A percentile compares a stretch with the other conserved stretches of the same genome.
These are phyloP conservation scores for Manis javanica DNA, from an alignment of 2,797 vertebrate genomes.

Conservation along the genomic window DNA sequence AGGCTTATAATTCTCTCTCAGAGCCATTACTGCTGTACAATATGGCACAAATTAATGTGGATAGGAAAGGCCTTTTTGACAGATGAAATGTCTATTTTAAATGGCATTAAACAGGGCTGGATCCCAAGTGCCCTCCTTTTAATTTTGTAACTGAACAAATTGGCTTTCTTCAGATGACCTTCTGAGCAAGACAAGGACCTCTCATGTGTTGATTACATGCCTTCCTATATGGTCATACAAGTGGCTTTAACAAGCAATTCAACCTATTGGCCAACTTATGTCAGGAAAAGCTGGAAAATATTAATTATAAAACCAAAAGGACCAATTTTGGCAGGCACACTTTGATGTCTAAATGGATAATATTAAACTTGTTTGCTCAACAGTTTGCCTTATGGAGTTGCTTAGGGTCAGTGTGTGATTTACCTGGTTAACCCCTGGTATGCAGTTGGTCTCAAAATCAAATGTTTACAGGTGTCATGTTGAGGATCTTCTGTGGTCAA, in stretches of 20 bases:
- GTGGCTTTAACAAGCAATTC: slow-evolving; percentile 55
- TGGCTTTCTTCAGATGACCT: slow-evolving; percentile 32
- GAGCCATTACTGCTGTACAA: slow-evolving; percentile 67
- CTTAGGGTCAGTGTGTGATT: not conserved
- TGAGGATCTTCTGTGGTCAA: not conserved
- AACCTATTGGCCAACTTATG: slow-evolving; percentile 11
- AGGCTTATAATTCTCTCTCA: slow-evolving; percentile 63
- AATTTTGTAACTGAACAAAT: slow-evolving; percentile 66
- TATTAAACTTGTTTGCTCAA: not conserved
- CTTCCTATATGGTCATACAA: not conserved
- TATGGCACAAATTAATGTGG: slow-evolving; percentile 74
- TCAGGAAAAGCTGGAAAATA: slow-evolving; percentile 47
- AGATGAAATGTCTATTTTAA: slow-evolving; percentile 73
- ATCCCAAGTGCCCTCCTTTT: slow-evolving; percentile 42
- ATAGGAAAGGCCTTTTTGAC: slow-evolving; percentile 77
- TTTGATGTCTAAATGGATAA: slow-evolving; percentile 42
- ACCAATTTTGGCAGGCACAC: slow-evolving; percentile 27
- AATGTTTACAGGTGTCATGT: not conserved
- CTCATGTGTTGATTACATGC: not conserved
- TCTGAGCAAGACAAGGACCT: not conserved
- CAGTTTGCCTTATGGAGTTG: not conserved
- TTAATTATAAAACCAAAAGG: slow-evolving; percentile 59
- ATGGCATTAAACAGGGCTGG: slow-evolving; percentile 61
- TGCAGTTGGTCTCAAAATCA: not conserved
- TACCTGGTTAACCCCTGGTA: slow-evolving; percentile 2